Base-by-base conservation (phyloP, 2,113 vertebrate species). In the Microcebus lehilahytsara region DNA sequence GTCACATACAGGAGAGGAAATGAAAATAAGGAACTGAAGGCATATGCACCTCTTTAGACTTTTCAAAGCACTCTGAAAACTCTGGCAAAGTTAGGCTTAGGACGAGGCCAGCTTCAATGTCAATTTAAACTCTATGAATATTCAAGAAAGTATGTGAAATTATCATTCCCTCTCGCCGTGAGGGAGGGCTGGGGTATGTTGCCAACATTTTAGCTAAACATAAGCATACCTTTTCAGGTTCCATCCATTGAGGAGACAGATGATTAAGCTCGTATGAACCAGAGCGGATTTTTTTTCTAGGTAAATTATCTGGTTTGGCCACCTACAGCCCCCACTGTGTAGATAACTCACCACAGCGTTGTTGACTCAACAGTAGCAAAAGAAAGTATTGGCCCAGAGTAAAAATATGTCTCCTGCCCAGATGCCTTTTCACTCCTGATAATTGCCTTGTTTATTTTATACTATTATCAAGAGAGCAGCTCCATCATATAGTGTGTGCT, bases 121-220 rank as follows among this genome's bases (percentile, higher is more conserved):
- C 95, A 92, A 80, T 74, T 84, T 96, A 89, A 92, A 96, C 62
- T 69, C 86, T 46, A 90, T 90, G 64, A 94, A 92, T 91, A 96
- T 93, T 96, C 83, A 96, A 86, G 95, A 93, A 74, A 87, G 75
- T 22, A 80, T 74, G 79, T 90, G 51, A 91, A 93, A 66, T 95
- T 34, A 62, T 89, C 96, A 64, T 95, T 53, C 88, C 86, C 17
- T 80, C n/a, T 87, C 85, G 34, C 42, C 42, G 20, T 34, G 27
- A 77, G 58, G n/a, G 14, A 74, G 72, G n/a, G 9, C 17, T 81
- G 14, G 46, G 72, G 53, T 20, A 46, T 58, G 16, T 17, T 62
- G 75, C 58, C 79, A 94, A 84, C 67, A 66, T n/a, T 51, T 81
- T 74, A 69, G 64, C 40, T 46, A 86, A 81, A 51, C 64, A 17